Conservation (phyloP, 2,888 invertebrate species). For the Dryococelus australis region DNA sequence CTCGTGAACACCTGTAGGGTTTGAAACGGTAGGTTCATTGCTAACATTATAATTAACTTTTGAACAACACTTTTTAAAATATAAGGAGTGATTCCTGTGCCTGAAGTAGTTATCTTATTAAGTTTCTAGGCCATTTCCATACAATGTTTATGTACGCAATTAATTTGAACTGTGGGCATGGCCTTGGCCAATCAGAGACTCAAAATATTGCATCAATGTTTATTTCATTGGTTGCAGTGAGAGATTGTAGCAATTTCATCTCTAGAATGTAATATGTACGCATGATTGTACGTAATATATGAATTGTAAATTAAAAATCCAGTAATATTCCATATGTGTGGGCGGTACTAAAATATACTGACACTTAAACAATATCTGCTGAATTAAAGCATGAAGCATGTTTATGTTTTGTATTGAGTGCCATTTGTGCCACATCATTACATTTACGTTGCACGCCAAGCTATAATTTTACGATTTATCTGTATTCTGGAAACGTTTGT, state of each 20-base stretch:
- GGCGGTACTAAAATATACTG: too few species aligned
- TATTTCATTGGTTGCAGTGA: not conserved
- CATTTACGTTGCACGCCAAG: too few species aligned
- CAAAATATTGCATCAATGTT: not conserved
- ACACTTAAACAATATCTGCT: too few species aligned
- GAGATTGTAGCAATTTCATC: not conserved
- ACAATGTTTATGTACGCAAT: not conserved
- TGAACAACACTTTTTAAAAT: not conserved
- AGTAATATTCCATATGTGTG: too few species aligned
- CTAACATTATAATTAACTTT: too few species aligned
- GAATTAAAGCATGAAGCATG: too few species aligned
- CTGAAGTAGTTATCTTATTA: not conserved
- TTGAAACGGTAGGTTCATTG: not conserved
- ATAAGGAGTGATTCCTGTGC: not conserved
- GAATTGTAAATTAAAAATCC: too few species aligned
- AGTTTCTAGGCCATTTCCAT: not conserved
- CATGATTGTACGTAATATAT: not conserved
- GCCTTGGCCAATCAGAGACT: not conserved
- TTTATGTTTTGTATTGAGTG: too few species aligned
- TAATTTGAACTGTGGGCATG: not conserved
- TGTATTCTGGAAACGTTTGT: too few species aligned
- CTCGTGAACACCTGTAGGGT: not conserved
- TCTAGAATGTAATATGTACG: not conserved
- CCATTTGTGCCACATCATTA: too few species aligned
- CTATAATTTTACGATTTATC: too few species aligned